Evolutionary conservation across 2,888 invertebrate species (phyloP).

Genomic region (Osmoderma eremita): DNA sequence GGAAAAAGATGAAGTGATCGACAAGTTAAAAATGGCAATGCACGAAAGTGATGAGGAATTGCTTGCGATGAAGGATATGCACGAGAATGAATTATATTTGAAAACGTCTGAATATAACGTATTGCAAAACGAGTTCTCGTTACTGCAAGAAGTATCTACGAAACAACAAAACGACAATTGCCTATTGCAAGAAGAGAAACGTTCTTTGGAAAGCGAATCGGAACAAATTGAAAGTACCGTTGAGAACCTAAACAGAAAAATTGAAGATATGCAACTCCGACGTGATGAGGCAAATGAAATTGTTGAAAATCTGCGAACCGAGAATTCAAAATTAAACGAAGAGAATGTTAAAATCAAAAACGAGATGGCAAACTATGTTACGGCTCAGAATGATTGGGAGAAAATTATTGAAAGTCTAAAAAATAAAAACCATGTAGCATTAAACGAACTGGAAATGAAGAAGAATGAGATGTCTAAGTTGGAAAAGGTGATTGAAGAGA

Average conservation of each 20-base stretch:
- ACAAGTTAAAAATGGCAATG: conserved; percentile 22
- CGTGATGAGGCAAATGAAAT: neutral
- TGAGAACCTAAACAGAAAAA: neutral
- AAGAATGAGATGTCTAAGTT: neutral
- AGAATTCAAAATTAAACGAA: neutral
- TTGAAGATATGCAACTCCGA: neutral
- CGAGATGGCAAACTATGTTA: neutral
- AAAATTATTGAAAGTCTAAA: too few relatives aligned
- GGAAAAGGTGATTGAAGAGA: neutral
- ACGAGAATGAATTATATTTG: conserved; percentile 46
- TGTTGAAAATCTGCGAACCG: neutral
- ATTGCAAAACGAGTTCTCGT: conserved; percentile 42
- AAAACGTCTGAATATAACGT: conserved; percentile 45
- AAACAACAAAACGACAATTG: conserved; percentile 38
- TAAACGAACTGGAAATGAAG: neutral
- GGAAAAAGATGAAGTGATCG: conserved; percentile 18
- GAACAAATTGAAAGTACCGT: neutral
- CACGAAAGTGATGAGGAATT: conserved; percentile 45
- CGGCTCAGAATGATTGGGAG: neutral
- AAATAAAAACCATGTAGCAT: too few relatives aligned
- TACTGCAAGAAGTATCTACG: conserved; percentile 37
- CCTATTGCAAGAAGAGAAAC: conserved; percentile 15
- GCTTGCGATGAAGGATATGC: conserved; percentile 47
- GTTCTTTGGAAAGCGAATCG: conserved; percentile 9
- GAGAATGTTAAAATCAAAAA: conserved; percentile 13